A percentile compares a stretch with the other conserved stretches of the same genome.
These are phyloP conservation scores for Tenthredo mesomela DNA, from an alignment of 2,888 invertebrate genomes.

Conservation along the genomic window DNA sequence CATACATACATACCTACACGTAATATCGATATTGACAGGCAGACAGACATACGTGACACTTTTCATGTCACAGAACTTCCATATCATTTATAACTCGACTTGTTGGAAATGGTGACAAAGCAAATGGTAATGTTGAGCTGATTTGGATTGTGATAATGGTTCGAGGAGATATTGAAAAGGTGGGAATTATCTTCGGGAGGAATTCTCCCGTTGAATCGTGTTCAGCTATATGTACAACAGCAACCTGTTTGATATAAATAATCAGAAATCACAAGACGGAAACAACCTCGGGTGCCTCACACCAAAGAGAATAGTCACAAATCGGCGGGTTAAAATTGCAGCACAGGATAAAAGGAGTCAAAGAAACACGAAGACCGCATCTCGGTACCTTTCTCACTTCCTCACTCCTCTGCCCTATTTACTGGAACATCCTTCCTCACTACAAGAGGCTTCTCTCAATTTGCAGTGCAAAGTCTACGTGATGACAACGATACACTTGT, in stretches of 20 bases:
- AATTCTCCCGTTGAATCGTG: background rate
- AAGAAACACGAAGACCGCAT: background rate
- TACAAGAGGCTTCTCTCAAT: constrained; percentile 11
- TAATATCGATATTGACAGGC: constrained; percentile 15
- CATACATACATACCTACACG: background rate
- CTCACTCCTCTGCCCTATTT: background rate
- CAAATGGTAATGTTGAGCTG: background rate
- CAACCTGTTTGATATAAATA: background rate
- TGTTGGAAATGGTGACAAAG: background rate
- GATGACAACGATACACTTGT: constrained; percentile 34
- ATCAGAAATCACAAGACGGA: background rate
- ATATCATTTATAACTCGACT: background rate
- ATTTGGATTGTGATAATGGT: background rate
- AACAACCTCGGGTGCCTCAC: background rate
- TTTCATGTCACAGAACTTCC: background rate
- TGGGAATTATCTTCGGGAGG: background rate
- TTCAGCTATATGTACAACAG: background rate
- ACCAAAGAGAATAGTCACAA: background rate
- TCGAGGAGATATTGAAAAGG: background rate
- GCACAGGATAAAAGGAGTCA: background rate
- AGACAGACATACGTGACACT: background rate
- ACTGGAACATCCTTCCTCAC: background rate
- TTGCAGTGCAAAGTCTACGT: background rate
- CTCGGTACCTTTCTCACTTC: background rate
- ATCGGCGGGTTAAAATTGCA: background rate